Base-by-base conservation (phyloP, 2,113 vertebrate species). In the Phoxinus phoxinus region DNA sequence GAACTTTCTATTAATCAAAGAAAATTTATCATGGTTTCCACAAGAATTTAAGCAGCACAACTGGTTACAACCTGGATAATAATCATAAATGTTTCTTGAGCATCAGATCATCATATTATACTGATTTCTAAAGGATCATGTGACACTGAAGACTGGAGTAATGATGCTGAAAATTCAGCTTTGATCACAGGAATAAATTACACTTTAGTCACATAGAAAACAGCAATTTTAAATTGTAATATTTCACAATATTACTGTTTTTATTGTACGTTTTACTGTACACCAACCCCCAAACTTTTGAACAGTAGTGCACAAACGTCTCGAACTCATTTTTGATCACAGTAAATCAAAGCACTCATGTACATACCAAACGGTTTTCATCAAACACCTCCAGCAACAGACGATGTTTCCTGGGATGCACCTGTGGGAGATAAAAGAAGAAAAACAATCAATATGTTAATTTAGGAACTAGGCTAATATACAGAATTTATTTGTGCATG, bases 381-480 rank as follows among this genome's bases (percentile, higher is more conserved):
- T 99, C 98, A 92, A 99, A 99, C 67, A 99, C 97, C 94, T 99
- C 98, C 75, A 99, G 94, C 65, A 99, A 95, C 44, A 99, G 93
- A 27, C 98, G 95, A 90, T 99, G 97, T 83, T 95, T 96, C 81
- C 93, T 94, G 74, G 98, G 97, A 92, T 95, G 91, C 84, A 99
- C 97, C 98, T 99, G 88, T n/a, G 84, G 90, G 56, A 88, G 63
- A 90, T 87, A 81, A 32, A 0, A 67, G 92, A 84, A 79, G 6
- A 67, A 65, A 37, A 23, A n/a, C 51, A 25, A 46, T 32, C 0
- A 12, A 21, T 65, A 7, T 32, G 30, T 35, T 67, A 2, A 65
- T 15, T 9, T 67, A 67, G 30, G 2, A 21, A n/a, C n/a, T n/a
- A n/a, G n/a, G n/a, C 12, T 67, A 9, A 12, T n/a, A 41, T 4